Conservation (phyloP, 2,888 invertebrate genomes). For the Drosophila greeni region DNA sequence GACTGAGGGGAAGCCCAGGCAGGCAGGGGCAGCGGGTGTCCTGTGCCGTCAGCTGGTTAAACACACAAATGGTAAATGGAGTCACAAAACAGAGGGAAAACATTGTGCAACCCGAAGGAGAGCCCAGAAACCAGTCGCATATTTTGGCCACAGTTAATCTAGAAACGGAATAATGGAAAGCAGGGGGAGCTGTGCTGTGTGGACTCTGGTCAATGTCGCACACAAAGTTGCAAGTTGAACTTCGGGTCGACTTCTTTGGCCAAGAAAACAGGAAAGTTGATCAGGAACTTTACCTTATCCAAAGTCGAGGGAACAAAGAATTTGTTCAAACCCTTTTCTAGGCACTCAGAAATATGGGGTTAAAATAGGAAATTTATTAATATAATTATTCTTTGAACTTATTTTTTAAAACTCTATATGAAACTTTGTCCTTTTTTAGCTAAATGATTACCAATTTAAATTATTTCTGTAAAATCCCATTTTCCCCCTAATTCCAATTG, state of each 20-base stretch:
- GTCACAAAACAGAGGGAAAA: conserved; percentile 39
- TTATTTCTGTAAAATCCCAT: fast-evolving
- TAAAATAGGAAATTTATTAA: neutral
- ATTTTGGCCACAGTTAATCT: conserved; percentile 40
- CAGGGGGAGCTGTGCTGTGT: neutral
- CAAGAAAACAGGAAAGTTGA: conserved; percentile 50
- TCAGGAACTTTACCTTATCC: conserved; percentile 52
- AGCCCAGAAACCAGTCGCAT: conserved; percentile 35
- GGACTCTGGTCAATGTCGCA: conserved; percentile 56
- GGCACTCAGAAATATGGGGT: conserved; percentile 6
- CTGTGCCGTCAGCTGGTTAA: conserved; percentile 62
- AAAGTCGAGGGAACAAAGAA: conserved; percentile 22
- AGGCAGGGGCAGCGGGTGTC: conserved; percentile 20
- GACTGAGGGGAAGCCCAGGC: neutral
- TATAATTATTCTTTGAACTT: neutral
- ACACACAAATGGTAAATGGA: conserved; percentile 56
- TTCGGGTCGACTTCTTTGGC: conserved; percentile 24
- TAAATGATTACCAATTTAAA: too few species aligned
- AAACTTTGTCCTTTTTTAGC: neutral
- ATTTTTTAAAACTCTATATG: too few species aligned
- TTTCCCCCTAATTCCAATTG: neutral
- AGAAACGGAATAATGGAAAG: conserved; percentile 5
- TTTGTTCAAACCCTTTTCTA: neutral
- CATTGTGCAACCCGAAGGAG: conserved; percentile 35
- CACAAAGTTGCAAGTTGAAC: conserved; percentile 59